Evolutionary conservation across 2,113 vertebrate species (phyloP), one percentile per base, ranked within the genome.

Genomic region (Podilymbus podiceps): DNA sequence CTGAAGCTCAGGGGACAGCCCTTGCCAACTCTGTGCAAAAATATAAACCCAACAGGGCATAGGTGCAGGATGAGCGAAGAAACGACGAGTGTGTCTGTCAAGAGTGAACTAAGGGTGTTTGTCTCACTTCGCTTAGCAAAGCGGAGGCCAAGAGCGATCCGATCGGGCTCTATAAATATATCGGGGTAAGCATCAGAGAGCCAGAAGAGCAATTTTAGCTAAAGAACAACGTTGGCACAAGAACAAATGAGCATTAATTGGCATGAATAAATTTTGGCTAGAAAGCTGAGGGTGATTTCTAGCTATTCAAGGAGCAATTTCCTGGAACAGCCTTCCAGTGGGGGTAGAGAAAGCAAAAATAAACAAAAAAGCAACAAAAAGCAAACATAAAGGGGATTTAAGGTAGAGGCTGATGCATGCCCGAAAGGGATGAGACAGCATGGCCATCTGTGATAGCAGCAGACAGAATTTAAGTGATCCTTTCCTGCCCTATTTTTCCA

Each of bases 31-130:
- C 33, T 49, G 22, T 60, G 72, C 23, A 79, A 90, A 93, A 86
- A 47, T 24, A 47, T 10, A 75, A 85, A 56, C 28, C n/a, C 12
- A 53, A 16, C 6, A 15, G 11, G n/a, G 24, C 12, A 56, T 11
- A 31, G 35, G 35, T 47, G 24, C 50, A 69, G 31, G 38, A 50
- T 12, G 31, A 79, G 25, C 47, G 50, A 84, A 89, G 62, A 80
- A 91, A 92, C 1, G 1, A 55, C 0, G 5, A 33, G 6, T 58
- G 77, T 56, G 23, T 53, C 47, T 85, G 47, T 78, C 0, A 0
- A 22, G 74, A 59, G 22, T 20, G 46, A 85, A 17, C 46, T 10
- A 31, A 40, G 42, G 49, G 27, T 24, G 46, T 69, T 87, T 69
- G 23, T 58, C 38, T 89, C 25, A 53, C 18, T 68, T 27, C 49